A percentile compares a stretch with the other conserved stretches of the same genome.
These are phyloP conservation scores for Nomada ferruginata DNA, from an alignment of 2,888 invertebrate genomes.

Conservation along the genomic window DNA sequence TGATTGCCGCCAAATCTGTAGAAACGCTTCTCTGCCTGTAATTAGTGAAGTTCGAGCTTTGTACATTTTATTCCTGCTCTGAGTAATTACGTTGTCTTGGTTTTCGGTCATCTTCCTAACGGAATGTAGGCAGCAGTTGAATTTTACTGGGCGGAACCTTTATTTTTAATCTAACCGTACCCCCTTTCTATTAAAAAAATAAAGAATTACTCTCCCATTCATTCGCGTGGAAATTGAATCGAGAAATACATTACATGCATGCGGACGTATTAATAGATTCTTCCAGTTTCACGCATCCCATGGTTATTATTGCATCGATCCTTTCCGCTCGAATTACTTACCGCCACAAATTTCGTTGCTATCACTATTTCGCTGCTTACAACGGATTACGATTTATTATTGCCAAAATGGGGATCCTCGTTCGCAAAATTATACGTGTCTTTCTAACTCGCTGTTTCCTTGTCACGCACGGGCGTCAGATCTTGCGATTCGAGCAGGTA, in stretches of 20 bases:
- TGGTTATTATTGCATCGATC: background rate
- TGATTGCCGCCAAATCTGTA: conserved; percentile 35
- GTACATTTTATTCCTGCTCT: conserved; percentile 41
- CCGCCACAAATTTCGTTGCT: background rate
- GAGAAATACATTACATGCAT: background rate
- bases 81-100: conserved; percentile 34
- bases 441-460: too few species aligned
- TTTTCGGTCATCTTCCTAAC: conserved; percentile 33
- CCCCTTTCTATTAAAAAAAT: conserved; percentile 8
- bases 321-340: background rate
- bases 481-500: too few species aligned
- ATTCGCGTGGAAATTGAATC: background rate
- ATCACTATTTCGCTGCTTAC: background rate
- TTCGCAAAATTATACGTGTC: too few species aligned
- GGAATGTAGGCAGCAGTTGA: background rate
- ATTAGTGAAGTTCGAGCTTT: conserved; percentile 46
- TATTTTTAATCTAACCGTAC: conserved; percentile 29
- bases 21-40: conserved; percentile 58
- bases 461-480: too few species aligned
- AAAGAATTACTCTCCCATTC: conserved; percentile 1
- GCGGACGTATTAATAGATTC: background rate
- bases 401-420: too few species aligned
- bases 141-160: conserved; percentile 11
- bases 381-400: too few species aligned
- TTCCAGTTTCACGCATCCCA: background rate